phyloP scores from a whole-genome alignment of 2,888 invertebrate genomes.

The Latrodectus hesperus region DNA sequence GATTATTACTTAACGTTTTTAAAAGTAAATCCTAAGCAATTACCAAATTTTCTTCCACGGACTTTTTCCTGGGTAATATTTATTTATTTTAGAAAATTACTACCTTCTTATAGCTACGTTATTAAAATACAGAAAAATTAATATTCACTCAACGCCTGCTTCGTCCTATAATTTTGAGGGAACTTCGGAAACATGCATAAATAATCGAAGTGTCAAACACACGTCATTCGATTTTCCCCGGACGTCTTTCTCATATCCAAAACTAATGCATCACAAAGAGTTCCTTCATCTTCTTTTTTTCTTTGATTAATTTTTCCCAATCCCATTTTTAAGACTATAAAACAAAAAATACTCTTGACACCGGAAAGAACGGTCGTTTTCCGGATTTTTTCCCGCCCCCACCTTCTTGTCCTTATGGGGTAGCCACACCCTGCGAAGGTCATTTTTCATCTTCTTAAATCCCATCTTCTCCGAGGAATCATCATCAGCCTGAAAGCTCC shows the following conservation, averaged over 20 bases:
- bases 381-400: not conserved
- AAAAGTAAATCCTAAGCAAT: too few species aligned
- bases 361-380: not conserved
- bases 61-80: too few species aligned
- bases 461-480: slow-evolving; percentile 38
- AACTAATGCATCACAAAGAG: not conserved
- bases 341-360: not conserved
- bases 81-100: too few species aligned
- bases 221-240: too few species aligned
- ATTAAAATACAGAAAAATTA: too few species aligned
- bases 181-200: too few species aligned
- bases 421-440: not conserved
- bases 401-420: not conserved
- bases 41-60: too few species aligned
- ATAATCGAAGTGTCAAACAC: too few species aligned
- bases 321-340: not conserved
- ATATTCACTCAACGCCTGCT: too few species aligned
- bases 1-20: too few species aligned
- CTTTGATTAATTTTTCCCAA: not conserved
- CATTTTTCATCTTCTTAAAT: slow-evolving; percentile 7
- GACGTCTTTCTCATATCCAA: not conserved
- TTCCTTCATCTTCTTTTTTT: not conserved
- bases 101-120: too few species aligned
- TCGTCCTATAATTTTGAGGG: too few species aligned
- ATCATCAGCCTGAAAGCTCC: slow-evolving; percentile 46